Evolutionary conservation across 2,888 invertebrate genomes (phyloP), one percentile per base, ranked within the genome.

Genomic region (Amphiduros pacificus): DNA sequence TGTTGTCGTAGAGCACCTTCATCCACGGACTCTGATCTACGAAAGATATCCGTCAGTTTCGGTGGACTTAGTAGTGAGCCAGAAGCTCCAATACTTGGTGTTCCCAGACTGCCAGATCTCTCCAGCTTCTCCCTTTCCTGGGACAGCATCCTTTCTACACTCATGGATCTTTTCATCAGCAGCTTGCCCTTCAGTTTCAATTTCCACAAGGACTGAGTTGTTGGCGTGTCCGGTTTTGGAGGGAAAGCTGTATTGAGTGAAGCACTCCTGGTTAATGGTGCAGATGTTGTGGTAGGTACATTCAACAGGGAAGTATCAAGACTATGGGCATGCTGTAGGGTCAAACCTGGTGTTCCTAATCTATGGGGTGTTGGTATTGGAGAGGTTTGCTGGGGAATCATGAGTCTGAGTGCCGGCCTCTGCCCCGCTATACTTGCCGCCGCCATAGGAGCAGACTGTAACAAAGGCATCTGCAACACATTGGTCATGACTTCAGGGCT

Each of bases 101-200:
- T 44, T n/a, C 31, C 27, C 2, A 22, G 24, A 5, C n/a, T 11
- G 48, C 48, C 22, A 22, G 5, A n/a, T 6, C 48, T 22, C 11
- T 41, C 41, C 14, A 4, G 24, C 31, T 32, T 55, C 26, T 54
- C 65, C 27, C 50, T 44, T 32, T 60, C 60, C 48, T 65, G 60
- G 20, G 69, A 67, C 28, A 69, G 52, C 57, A 66, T 64, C 28
- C 66, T 66, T 65, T 78, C 77, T 11, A 74, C 68, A 68, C 79
- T 80, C 58, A 79, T 66, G 0, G 80, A 78, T n/a, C 80, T 69
- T 60, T 77, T 79, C 77, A 80, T 74, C 49, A 82, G 64, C 11
- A 82, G 67, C 55, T 77, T 78, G 14, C 77, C 78, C 60, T 80
- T 80, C 31, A 80, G 69, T 27, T 71, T 73, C 55, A 72, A 53